Evolutionary conservation across 2,888 invertebrate species (phyloP), one percentile per base, ranked within the genome.

Genomic region (Ischnus inquisitorius): DNA sequence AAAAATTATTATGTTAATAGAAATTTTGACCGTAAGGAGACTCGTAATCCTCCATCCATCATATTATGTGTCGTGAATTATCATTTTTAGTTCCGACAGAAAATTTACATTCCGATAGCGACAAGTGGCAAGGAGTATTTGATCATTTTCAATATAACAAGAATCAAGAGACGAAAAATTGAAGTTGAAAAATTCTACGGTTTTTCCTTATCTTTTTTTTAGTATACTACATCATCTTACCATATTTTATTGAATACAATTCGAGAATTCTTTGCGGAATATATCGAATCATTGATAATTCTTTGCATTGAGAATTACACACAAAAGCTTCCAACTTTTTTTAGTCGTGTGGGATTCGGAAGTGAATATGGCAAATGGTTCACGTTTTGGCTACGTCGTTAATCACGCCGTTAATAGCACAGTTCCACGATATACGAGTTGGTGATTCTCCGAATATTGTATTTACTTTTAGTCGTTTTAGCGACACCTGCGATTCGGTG

Each of bases 391-490:
- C 46, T n/a, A 46, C 5, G 5, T 4, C 8, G 28, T n/a, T 28
- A 62, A 71, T 71, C 54, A 19, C 4, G 39, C 71, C 39, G 28
- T 74, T 48, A 0, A 5, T 25, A 25, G 14, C 12, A 16, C 3
- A 51, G 48, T n/a, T 19, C n/a, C 16, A 10, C 6, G n/a, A 43
- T 68, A 54, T 77, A 62, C 43, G 51, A 41, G 62, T 62, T 12
- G 51, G 64, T 25, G 67, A 43, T 76, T 64, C 78, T 71, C 78
- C 78, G 69, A 78, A 71, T 78, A 78, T 78, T 34, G 78, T 69
- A 78, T 69, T 78, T 74, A 51, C 54, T 64, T 67, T 60, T 28
- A 28, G 14, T 51, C 51, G 54, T 76, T 69, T 75, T 34, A 0
- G 34, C 8, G 68, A 69, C 64, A 81, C 68, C 81, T 76, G 69